A percentile compares a stretch with the other conserved stretches of the same genome.
Conservation (phyloP, 2,113 vertebrate genomes). For the Theristicus caerulescens region DNA sequence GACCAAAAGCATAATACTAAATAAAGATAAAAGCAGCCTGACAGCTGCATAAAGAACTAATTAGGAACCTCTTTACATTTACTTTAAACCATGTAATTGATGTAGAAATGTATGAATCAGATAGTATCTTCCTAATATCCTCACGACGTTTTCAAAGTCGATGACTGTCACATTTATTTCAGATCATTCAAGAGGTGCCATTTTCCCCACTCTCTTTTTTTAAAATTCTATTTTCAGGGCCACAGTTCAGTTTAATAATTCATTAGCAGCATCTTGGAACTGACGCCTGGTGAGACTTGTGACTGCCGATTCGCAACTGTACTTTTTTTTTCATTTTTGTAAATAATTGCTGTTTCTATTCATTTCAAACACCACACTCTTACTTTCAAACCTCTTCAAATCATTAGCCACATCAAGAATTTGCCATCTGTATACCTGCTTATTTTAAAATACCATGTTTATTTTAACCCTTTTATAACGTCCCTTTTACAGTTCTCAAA, state of each 20-base stretch:
- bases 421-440: not conserved
- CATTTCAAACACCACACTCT: not conserved
- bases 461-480: not conserved
- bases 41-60: slow-evolving; percentile 68
- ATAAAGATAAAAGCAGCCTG: slow-evolving; percentile 61
- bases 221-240: slow-evolving; percentile 10
- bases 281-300: slow-evolving; percentile 40
- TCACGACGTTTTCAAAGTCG: slow-evolving; percentile 56
- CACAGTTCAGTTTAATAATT: slow-evolving; percentile 66
- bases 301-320: slow-evolving; percentile 18
- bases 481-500: not conserved
- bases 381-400: not conserved
- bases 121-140: slow-evolving; percentile 35
- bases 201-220: not conserved
- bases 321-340: not conserved
- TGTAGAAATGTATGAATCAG: slow-evolving; percentile 58
- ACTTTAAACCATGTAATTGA: slow-evolving; percentile 63
- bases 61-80: slow-evolving; percentile 68
- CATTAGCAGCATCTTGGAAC: slow-evolving; percentile 53
- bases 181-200: slow-evolving; percentile 40
- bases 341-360: slow-evolving; percentile 14
- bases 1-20: slow-evolving; percentile 30
- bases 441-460: not conserved
- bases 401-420: not conserved
- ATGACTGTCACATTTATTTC: slow-evolving; percentile 68